Base-by-base conservation (phyloP, 2,888 invertebrate species). In the Callyntrura sp. region DNA sequence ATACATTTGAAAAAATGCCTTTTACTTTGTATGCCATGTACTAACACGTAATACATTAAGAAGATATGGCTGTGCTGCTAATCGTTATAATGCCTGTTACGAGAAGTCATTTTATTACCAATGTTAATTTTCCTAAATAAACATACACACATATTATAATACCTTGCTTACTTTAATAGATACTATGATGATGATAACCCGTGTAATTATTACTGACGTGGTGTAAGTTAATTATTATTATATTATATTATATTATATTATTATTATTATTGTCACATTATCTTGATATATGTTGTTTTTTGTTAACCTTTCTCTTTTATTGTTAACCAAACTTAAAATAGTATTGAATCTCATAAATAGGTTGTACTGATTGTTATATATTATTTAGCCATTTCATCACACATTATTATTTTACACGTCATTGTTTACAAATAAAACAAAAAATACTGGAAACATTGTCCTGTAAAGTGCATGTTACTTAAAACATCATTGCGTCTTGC, bases 271-370 rank as follows among this genome's bases (percentile, higher is more conserved):
- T 48, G 6, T 9, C 23, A 35, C 35, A 35, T 35, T 48, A 48
- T 20, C 70, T 70, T 45, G 62, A 11, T 85, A 11, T 85, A 60
- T 76, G 76, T 76, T 55, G 85, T 51, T 68, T 79, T 78, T 79
- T 79, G 57, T 81, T 82, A 51, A 20, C 17, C 17, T 51, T 43
- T 82, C 60, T 45, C 45, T 25, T 81, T 17, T 85, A 57, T 88
- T 88, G 88, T 88, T 83, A 88, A 82, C 88, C 82, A 88, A 25
- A 76, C 88, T 83, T 76, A 88, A 48, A 70, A 43, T 55, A 43
- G 17, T 84, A 11, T 84, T 51, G 86, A 79, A 86, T 79, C 83
- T 68, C 83, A 60, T 51, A 12, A 79, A 57, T 85, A 51, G 62
- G 78, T 86, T 76, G 82, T 88, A 83, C 76, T 83, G 73, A 83